Evolutionary conservation across 2,797 vertebrate genomes (phyloP), one percentile per base, ranked within the genome.

Genomic region (Paramormyrops hopkinsi): DNA sequence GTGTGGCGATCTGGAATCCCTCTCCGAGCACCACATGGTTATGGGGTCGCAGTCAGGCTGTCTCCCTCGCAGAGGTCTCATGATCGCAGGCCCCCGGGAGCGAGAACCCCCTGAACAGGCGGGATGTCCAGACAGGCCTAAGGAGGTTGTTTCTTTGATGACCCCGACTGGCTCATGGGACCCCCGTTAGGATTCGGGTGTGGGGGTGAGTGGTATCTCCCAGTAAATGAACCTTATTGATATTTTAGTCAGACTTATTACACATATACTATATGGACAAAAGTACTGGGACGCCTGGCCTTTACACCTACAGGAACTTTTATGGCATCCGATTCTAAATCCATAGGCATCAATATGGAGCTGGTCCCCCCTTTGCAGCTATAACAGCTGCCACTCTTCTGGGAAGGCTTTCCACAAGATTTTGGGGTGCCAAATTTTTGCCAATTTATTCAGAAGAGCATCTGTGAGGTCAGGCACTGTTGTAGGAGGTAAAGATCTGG

Each of bases 21-120:
- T 88, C 84, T 89, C 51, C 51, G 48, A 93, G 88, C 54, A 89
- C 89, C 88, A 90, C 89, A 90, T 92, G 90, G 65, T 89, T 73
- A 90, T 59, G 54, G 73, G 90, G 91, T 90, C 90, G 88, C 79
- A 89, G 92, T 91, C 92, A 92, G 90, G 83, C 92, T 92, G 92
- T 92, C 93, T 92, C 92, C 89, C 91, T 90, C 44, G 5, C 88
- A 87, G 90, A 79, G 33, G 62, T 73, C 29, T 56, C 25, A 14
- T 56, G 44, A 19, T 12, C 19, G 7, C 48, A 82, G 25, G 9
- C 50, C 17, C 37, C 29, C 0, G n/a, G 33, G 56, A 46, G 33
- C 3, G 3, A 29, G 53, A 37, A 22, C 29, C 2, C 44, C 2
- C 59, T n/a, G 88, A 3, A 44, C 0, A 3, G 25, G 29, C 3